Evolutionary conservation across 2,797 vertebrate genomes (phyloP).

Genomic region (Cyprinella venusta): DNA sequence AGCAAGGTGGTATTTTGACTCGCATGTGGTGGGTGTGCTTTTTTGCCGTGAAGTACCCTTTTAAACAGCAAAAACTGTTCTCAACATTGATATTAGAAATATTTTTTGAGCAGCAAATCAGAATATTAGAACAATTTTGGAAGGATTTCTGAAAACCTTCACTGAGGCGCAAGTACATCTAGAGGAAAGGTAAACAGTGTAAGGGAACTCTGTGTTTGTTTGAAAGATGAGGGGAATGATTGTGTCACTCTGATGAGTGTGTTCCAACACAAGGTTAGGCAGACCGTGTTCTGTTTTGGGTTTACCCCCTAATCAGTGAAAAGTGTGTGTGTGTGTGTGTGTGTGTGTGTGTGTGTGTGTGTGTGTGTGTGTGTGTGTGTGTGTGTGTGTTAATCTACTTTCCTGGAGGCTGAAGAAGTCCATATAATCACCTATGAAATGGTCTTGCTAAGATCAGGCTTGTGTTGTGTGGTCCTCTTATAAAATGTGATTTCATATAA

Average conservation of each 20-base stretch:
- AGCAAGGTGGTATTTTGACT: background rate
- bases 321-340: background rate
- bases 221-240: background rate
- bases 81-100: background rate
- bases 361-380: too few relatives aligned
- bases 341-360: too few relatives aligned
- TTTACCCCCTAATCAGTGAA: constrained; percentile 28
- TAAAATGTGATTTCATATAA: background rate
- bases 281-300: constrained; percentile 47
- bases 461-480: constrained; percentile 22
- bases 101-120: too few relatives aligned
- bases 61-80: background rate
- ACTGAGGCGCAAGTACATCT: background rate
- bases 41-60: background rate
- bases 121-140: background rate
- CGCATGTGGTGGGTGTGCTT: background rate
- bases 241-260: constrained; percentile 45
- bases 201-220: constrained; percentile 32
- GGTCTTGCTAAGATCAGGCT: background rate
- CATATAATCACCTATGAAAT: background rate
- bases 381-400: background rate
- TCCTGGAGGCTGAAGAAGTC: constrained; percentile 12
- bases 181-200: constrained; percentile 21
- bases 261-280: constrained; percentile 22
- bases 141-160: background rate